These are phyloP conservation scores for Hydrocynus forskahlii DNA, from an alignment of 2,797 vertebrate genomes.

Conservation along the genomic window DNA sequence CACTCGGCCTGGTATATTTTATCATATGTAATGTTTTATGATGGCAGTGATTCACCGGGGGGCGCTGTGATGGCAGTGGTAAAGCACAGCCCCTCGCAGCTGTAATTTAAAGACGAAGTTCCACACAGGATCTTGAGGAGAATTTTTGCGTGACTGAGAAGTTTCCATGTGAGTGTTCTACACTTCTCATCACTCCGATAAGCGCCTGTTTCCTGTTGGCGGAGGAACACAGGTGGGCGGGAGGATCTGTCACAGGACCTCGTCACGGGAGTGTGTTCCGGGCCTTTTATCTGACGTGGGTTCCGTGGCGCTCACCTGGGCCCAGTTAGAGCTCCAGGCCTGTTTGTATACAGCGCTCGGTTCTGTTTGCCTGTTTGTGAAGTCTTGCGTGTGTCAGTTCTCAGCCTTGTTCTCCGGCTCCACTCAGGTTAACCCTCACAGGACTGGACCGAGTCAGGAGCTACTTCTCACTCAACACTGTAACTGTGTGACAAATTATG, in stretches of 20 bases:
- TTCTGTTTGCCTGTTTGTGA: constrained; percentile 25
- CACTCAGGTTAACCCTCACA: not conserved
- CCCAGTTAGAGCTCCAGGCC: not conserved
- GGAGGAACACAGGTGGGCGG: not conserved
- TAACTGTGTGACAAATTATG: too few species aligned
- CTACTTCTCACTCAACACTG: too few species aligned
- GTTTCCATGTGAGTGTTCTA: not conserved
- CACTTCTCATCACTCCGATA: not conserved
- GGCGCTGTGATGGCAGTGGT: too few species aligned
- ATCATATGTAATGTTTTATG: too few species aligned
- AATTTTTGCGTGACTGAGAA: not conserved
- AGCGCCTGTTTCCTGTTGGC: not conserved
- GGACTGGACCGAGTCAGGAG: too few species aligned
- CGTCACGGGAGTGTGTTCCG: not conserved
- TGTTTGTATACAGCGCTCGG: not conserved
- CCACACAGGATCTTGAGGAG: not conserved
- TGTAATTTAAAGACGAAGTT: too few species aligned
- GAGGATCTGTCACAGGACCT: not conserved
- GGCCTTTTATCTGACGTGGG: not conserved
- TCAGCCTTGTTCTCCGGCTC: not conserved
- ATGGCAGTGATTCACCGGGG: too few species aligned
- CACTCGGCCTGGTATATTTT: too few species aligned
- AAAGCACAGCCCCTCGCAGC: too few species aligned
- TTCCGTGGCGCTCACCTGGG: not conserved
- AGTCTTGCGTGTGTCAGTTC: not conserved